Evolutionary conservation across 2,888 invertebrate species (phyloP).

Genomic region (Harpagoxenus sublaevis): DNA sequence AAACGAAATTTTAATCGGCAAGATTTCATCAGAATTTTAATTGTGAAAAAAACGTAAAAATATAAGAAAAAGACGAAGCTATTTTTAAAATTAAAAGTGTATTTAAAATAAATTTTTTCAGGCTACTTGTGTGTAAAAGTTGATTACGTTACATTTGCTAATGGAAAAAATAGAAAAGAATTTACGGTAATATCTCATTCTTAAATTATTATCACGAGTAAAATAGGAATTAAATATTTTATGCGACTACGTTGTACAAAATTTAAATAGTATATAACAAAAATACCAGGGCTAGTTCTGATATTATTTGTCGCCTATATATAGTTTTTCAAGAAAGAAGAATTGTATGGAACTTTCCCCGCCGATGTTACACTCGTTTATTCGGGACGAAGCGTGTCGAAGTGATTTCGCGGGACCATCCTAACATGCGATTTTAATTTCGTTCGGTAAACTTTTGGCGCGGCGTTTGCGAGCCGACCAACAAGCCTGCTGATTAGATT

Average conservation of each 20-base stretch:
- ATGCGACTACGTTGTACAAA: not conserved
- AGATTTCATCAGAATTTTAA: not conserved
- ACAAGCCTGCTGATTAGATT: slow-evolving; percentile 66
- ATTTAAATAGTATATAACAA: not conserved
- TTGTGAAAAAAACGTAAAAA: not conserved
- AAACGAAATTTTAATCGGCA: not conserved
- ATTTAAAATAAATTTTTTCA: not conserved
- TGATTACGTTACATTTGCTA: not conserved
- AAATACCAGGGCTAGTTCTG: not conserved
- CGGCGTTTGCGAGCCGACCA: slow-evolving; percentile 49
- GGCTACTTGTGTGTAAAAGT: not conserved
- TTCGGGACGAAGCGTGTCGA: slow-evolving; percentile 56
- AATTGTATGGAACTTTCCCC: not conserved
- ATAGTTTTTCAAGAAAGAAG: not conserved
- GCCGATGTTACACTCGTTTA: slow-evolving; percentile 33
- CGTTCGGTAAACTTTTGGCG: slow-evolving; percentile 41
- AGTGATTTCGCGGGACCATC: slow-evolving; percentile 31
- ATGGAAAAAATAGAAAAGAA: not conserved
- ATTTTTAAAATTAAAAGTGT: not conserved
- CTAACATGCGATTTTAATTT: slow-evolving; percentile 61
- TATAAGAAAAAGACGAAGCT: too few relatives aligned
- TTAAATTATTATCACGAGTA: not conserved
- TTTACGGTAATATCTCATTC: not conserved
- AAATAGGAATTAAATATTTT: not conserved
- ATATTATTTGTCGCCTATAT: not conserved